Evolutionary conservation across 2,888 invertebrate genomes (phyloP).

Genomic region (Myathropa florea): DNA sequence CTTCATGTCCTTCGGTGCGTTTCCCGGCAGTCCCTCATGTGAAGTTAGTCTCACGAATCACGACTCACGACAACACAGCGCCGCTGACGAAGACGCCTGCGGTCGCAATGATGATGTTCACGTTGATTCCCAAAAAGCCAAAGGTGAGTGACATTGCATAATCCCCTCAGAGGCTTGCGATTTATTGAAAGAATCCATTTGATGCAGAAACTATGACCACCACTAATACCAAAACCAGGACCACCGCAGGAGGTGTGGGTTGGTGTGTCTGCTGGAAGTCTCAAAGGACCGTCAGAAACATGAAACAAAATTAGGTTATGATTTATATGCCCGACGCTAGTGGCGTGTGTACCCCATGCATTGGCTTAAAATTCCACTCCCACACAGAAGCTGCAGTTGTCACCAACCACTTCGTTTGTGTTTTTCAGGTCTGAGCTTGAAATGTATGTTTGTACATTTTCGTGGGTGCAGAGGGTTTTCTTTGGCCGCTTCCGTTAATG

Average conservation of each 20-base stretch:
- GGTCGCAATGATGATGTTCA: slow-evolving; percentile 6
- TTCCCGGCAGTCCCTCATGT: slow-evolving; percentile 53
- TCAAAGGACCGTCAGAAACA: slow-evolving; percentile 73
- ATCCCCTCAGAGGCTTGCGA: slow-evolving; percentile 9
- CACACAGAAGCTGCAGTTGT: slow-evolving; percentile 65
- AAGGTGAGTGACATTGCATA: slow-evolving; percentile 68
- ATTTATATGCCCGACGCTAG: slow-evolving; percentile 71
- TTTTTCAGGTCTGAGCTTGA: neutral
- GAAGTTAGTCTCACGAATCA: slow-evolving; percentile 37
- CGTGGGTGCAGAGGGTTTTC: neutral
- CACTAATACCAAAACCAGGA: slow-evolving; percentile 46
- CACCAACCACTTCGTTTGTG: slow-evolving; percentile 23
- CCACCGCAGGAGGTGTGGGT: slow-evolving; percentile 9
- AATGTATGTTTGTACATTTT: too few relatives aligned
- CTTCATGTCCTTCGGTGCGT: slow-evolving; percentile 65
- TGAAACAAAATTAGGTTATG: slow-evolving; percentile 74
- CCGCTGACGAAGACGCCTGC: neutral
- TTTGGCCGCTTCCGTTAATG: neutral
- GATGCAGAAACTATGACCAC: slow-evolving; percentile 44
- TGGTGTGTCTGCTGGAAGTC: slow-evolving; percentile 43
- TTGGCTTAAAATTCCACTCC: slow-evolving; percentile 55
- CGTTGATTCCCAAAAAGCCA: slow-evolving; percentile 16
- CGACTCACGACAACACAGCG: neutral
- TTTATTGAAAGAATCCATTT: slow-evolving; percentile 63
- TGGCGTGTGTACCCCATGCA: slow-evolving; percentile 53